Percentiles rank a stretch among this genome's conserved stretches.
Conservation (phyloP, 1,140 invertebrate genomes). For the Kradibia gibbosae region DNA sequence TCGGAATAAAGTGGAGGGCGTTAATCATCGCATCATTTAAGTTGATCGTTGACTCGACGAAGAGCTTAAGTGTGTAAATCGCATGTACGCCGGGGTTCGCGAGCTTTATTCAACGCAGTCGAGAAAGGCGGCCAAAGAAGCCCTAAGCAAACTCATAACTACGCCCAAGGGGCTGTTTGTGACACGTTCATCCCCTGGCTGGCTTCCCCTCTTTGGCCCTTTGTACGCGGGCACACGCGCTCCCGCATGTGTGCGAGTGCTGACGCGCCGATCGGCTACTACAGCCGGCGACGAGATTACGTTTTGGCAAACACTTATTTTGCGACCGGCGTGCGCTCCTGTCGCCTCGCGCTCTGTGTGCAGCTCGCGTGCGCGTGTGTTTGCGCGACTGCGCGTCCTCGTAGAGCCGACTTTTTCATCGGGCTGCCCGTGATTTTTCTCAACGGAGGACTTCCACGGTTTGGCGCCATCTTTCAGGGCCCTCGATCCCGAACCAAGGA, state of each 20-base stretch:
- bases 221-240: too few species aligned
- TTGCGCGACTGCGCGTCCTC: too few species aligned
- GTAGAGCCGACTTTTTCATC: background rate
- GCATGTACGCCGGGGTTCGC: background rate
- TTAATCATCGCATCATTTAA: slow-evolving; percentile 45
- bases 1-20: background rate
- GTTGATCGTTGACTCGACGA: slow-evolving; percentile 36
- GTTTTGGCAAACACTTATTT: slow-evolving; percentile 27
- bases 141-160: slow-evolving; percentile 70
- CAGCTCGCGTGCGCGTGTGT: too few species aligned
- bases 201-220: slow-evolving; percentile 46
- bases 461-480: background rate
- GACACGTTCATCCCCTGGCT: slow-evolving; percentile 69
- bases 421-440: slow-evolving; percentile 2
- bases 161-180: slow-evolving; percentile 69
- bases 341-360: too few species aligned
- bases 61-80: slow-evolving; percentile 30
- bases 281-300: background rate
- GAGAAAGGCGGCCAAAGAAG: slow-evolving; percentile 56
- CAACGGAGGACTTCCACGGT: background rate
- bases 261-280: background rate
- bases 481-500: too few species aligned
- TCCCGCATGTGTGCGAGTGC: background rate
- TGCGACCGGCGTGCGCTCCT: background rate
- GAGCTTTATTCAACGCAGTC: slow-evolving; percentile 52